Evolutionary conservation across 2,113 vertebrate species (phyloP).

Genomic region (Oreamnos americanus): DNA sequence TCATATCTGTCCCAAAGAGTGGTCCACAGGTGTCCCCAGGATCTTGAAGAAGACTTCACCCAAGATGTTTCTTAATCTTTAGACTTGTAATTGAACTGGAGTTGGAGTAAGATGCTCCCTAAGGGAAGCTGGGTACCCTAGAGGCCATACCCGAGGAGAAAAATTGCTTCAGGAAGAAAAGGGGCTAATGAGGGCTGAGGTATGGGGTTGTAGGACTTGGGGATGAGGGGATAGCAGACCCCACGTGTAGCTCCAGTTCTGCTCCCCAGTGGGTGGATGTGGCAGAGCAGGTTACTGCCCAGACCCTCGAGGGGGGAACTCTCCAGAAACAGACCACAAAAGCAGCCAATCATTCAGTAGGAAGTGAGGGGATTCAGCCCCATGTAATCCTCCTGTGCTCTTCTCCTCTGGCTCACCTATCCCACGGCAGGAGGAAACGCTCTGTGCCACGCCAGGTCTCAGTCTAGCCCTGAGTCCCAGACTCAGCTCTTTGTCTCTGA

Average conservation of each 20-base stretch:
- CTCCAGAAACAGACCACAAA: neutral
- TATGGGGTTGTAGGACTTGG: neutral
- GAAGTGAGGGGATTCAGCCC: neutral
- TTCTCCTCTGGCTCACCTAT: neutral
- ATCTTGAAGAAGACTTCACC: neutral
- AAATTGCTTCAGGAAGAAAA: neutral
- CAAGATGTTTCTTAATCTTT: neutral
- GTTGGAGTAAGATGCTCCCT: neutral
- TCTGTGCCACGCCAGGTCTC: neutral
- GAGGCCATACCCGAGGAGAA: neutral
- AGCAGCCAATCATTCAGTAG: conserved; percentile 13
- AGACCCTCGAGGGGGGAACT: neutral
- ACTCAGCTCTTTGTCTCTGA: neutral
- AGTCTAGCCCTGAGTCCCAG: neutral
- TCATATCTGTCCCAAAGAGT: neutral
- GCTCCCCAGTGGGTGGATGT: neutral
- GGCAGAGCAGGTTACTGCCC: neutral
- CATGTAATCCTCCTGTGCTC: neutral
- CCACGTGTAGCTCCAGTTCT: neutral
- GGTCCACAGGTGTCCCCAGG: neutral
- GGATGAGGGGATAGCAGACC: neutral
- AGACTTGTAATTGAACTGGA: neutral
- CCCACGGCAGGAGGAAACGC: neutral
- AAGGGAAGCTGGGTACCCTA: neutral
- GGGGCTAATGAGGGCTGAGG: neutral